phyloP scores from a whole-genome alignment of 2,888 invertebrate species.

The Brenthis daphne region DNA sequence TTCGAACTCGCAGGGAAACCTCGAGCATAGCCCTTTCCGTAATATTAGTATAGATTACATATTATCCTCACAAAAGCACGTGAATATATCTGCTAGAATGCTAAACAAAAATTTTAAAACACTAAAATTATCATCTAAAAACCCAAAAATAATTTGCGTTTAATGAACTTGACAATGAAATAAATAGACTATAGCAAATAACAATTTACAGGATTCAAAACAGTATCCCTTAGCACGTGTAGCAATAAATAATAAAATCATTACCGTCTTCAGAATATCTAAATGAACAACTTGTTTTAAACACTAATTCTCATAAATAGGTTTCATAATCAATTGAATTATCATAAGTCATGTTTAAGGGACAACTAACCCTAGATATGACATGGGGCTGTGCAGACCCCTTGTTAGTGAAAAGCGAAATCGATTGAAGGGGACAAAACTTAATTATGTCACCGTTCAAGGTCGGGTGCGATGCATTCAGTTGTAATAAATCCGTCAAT shows the following conservation, averaged over 20 bases:
- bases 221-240: constrained; percentile 7
- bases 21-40: no score
- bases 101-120: no score
- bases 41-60: no score
- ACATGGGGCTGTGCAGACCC: constrained; percentile 55
- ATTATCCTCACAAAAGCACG: no score
- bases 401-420: constrained; percentile 59
- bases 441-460: constrained; percentile 73
- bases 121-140: no score
- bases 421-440: constrained; percentile 66
- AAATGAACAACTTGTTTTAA: neutral
- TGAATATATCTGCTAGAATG: no score
- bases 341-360: constrained; percentile 31
- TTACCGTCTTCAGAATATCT: constrained; percentile 3
- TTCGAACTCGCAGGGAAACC: no score
- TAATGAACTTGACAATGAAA: neutral
- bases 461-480: constrained; percentile 55
- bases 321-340: constrained; percentile 18
- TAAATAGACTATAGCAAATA: constrained; percentile 8
- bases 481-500: constrained; percentile 31
- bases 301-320: constrained; percentile 2
- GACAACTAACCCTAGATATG: constrained; percentile 52
- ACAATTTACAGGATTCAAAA: constrained; percentile 1
- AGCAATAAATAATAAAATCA: constrained; percentile 14
- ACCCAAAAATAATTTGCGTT: no score